These are phyloP conservation scores for Columba livia DNA, from an alignment of 2,113 vertebrate genomes.

Conservation along the genomic window DNA sequence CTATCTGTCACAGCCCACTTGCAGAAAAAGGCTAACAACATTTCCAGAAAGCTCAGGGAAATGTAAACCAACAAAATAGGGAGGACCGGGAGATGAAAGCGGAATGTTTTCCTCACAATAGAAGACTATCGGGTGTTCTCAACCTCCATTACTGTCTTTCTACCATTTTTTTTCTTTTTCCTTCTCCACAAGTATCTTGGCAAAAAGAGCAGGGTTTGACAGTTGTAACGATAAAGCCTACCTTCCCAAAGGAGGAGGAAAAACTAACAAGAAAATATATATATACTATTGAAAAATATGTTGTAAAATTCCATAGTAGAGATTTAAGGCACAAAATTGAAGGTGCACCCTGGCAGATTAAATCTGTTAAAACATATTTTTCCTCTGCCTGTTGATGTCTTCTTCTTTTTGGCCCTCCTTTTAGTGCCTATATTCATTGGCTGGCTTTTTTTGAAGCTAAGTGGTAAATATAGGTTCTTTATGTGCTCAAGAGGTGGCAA, in stretches of 20 bases:
- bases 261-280: not conserved
- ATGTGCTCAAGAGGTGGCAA: not conserved
- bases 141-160: not conserved
- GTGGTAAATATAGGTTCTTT: not conserved
- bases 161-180: not conserved
- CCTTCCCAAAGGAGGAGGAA: not conserved
- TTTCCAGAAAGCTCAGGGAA: not conserved
- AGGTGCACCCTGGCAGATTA: not conserved
- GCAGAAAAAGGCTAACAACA: not conserved
- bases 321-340: not conserved
- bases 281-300: not conserved
- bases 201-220: constrained; percentile 11
- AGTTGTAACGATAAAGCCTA: not conserved
- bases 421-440: not conserved
- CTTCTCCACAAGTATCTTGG: not conserved
- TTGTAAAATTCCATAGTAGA: not conserved
- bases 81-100: not conserved
- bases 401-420: not conserved
- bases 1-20: not conserved
- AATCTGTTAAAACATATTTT: not conserved
- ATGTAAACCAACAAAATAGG: not conserved
- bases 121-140: not conserved
- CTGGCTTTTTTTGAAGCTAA: not conserved
- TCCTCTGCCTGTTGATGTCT: not conserved
- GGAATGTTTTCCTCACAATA: not conserved